Base-by-base conservation (phyloP, 2,888 invertebrate genomes). In the Tenthredo amoena region DNA sequence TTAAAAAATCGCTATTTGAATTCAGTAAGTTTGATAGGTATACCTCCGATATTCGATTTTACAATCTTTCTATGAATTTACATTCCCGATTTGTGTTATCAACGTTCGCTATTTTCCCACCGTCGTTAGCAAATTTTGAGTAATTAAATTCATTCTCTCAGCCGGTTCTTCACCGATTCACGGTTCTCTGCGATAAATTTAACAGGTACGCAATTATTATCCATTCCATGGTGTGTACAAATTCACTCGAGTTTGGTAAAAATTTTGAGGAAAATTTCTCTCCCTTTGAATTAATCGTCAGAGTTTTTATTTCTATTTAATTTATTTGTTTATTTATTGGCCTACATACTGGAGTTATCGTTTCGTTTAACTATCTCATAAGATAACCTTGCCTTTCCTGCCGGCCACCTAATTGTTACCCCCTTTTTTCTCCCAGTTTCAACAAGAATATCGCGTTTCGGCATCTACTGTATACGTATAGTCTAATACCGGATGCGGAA, bases 401-500 rank as follows among this genome's bases (percentile, higher is more conserved):
- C 77, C n/a, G 34, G 50, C 18, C 15, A 55, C 50, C 77, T 77
- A n/a, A 55, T 34, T 77, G 55, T 50, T 34, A 37, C 55, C 55
- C 55, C 31, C 9, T 15, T 77, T 15, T 55, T 77, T 55, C n/a
- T 18, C 12, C 31, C 62, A 34, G 31, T 15, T 37, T 10, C n/a
- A 81, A n/a, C 81, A 37, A 37, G 62, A 62, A 31, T 81, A 81
- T 81, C 81, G 31, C 37, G 15, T 81, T 81, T 81, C 62, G 81
- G 40, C 15, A 81, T 81, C 81, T 81, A 62, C 34, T 40, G 9
- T n/a, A 81, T 7, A 21, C 37, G 37, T 37, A 81, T 40, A 81
- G 40, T 81, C n/a, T 31, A 62, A 21, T 62, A 62, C 81, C 81
- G 83, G 85, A 86, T 86, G 85, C 86, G 87, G 87, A 87, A 87